Percentiles rank a stretch among this genome's conserved stretches.
Evolutionary conservation across 2,888 invertebrate species (phyloP).

Genomic region (Hirtodrosophila cameraria): DNA sequence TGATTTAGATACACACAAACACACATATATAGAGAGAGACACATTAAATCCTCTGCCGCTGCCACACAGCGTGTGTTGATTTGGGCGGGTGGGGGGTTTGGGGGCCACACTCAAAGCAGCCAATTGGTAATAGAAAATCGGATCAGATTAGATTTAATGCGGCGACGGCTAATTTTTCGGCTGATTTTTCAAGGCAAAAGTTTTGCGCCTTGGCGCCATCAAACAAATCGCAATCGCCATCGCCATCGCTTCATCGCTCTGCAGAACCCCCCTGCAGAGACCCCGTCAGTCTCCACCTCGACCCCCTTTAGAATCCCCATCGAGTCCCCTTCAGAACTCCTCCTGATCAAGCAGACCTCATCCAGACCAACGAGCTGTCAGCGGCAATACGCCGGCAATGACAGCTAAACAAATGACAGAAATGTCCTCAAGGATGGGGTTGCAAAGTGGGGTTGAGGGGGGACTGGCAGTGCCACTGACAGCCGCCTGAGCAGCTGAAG

Average conservation of each 20-base stretch:
- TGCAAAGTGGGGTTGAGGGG: neutral
- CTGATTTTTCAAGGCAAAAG: conserved; percentile 66
- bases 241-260: conserved; percentile 4
- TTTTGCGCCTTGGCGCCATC: conserved; percentile 53
- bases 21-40: neutral
- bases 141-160: conserved; percentile 79
- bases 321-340: too few species aligned
- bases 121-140: conserved; percentile 78
- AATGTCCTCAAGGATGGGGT: conserved; percentile 16
- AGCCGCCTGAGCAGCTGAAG: conserved; percentile 36
- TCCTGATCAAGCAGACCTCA: conserved; percentile 6
- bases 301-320: too few species aligned
- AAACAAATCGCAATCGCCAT: conserved; percentile 9
- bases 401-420: conserved; percentile 79
- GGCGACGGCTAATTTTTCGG: conserved; percentile 74
- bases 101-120: conserved; percentile 34
- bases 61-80: conserved; percentile 27
- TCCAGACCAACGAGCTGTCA: conserved; percentile 62
- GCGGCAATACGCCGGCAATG: conserved; percentile 75
- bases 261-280: too few species aligned
- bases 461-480: conserved; percentile 42
- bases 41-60: conserved; percentile 1
- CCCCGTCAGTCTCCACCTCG: too few species aligned
- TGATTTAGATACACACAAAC: conserved; percentile 7
- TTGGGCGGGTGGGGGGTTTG: too few species aligned